A percentile compares a stretch with the other conserved stretches of the same genome.
These are phyloP conservation scores for Chrysocyon brachyurus DNA, from an alignment of 2,797 vertebrate species.

Conservation along the genomic window DNA sequence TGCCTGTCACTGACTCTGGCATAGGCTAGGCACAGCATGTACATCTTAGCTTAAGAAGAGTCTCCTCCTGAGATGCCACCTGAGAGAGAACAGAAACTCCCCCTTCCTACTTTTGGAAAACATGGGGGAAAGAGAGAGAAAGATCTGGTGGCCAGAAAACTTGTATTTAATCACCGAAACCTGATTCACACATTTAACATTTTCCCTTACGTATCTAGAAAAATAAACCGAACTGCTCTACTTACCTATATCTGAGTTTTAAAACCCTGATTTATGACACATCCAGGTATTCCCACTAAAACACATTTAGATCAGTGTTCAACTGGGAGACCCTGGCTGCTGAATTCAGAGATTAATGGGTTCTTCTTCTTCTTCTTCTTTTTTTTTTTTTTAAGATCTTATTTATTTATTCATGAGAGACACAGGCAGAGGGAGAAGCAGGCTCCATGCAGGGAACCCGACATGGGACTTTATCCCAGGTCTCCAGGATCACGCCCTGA, in stretches of 20 bases:
- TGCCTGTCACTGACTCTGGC: too few species aligned
- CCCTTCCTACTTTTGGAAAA: neutral
- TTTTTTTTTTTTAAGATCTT: too few species aligned
- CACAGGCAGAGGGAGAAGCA: too few species aligned
- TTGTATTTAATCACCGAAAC: neutral
- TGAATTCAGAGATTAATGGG: conserved; percentile 20
- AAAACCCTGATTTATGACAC: conserved; percentile 58
- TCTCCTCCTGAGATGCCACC: neutral
- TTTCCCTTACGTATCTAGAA: conserved; percentile 23
- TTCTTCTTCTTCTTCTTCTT: neutral
- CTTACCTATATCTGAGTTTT: conserved; percentile 49
- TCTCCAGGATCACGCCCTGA: too few species aligned
- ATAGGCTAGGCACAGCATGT: neutral
- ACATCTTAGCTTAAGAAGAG: neutral
- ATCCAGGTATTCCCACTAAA: neutral
- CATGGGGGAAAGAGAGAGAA: neutral
- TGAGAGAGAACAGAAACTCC: neutral
- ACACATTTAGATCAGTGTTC: conserved; percentile 9
- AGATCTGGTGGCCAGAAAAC: conserved; percentile 4
- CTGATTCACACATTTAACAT: neutral
- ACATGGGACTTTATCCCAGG: too few species aligned
- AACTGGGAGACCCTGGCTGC: neutral
- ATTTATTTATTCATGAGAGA: too few species aligned
- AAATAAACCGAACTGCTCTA: conserved; percentile 6
- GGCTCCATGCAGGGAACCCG: too few species aligned